These are phyloP conservation scores for Heliconius hortense DNA, from an alignment of 2,888 invertebrate genomes.

Conservation along the genomic window DNA sequence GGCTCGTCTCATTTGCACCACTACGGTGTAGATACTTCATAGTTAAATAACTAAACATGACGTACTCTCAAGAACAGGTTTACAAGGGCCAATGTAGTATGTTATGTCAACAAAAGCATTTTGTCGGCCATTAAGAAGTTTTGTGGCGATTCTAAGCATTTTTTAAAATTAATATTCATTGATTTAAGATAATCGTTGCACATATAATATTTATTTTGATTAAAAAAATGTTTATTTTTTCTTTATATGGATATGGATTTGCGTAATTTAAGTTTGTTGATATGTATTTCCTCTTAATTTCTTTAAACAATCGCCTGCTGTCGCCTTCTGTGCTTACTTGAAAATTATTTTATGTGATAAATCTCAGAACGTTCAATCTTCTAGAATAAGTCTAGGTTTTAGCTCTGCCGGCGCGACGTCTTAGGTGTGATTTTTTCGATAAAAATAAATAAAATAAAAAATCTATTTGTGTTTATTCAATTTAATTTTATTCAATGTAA, in stretches of 20 bases:
- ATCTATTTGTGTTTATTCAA: too few relatives aligned
- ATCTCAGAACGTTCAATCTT: too few relatives aligned
- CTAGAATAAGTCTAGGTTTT: too few relatives aligned
- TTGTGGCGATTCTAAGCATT: neutral
- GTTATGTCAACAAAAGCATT: conserved; percentile 10
- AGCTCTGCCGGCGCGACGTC: too few relatives aligned
- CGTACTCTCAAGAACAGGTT: conserved; percentile 4
- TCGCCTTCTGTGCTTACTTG: neutral
- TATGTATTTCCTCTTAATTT: neutral
- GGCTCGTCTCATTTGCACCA: neutral
- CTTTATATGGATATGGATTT: neutral
- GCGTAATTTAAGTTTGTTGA: neutral
- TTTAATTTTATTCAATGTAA: too few relatives aligned
- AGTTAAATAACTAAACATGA: neutral
- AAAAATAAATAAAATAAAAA: too few relatives aligned
- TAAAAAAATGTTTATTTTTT: neutral
- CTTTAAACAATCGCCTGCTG: neutral
- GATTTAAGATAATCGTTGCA: neutral
- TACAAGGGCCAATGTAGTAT: neutral
- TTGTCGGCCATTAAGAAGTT: conserved; percentile 3
- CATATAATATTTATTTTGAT: neutral
- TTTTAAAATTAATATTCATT: neutral
- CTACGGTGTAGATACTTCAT: neutral
- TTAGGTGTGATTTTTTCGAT: too few relatives aligned
- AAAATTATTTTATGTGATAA: too few relatives aligned